Evolutionary conservation across 2,113 vertebrate species (phyloP).

Genomic region (Cryptotis parvus): DNA sequence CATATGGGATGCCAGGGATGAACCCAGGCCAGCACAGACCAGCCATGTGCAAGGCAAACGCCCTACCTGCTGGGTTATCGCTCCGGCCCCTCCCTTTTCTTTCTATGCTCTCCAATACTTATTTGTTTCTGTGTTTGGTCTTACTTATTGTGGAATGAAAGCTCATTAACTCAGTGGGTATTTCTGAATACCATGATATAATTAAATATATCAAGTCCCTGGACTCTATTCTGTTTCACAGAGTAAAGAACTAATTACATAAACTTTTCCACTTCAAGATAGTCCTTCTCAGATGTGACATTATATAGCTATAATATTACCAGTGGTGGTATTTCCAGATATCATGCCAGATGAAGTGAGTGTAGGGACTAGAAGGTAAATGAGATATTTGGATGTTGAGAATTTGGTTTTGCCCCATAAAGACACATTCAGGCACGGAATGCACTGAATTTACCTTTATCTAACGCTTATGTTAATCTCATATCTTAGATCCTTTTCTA

Average conservation of each 20-base stretch:
- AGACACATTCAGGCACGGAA: neutral
- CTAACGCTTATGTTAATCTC: neutral
- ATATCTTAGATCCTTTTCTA: neutral
- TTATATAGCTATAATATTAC: no score
- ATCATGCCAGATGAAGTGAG: no score
- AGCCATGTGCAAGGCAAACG: no score
- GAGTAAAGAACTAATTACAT: neutral
- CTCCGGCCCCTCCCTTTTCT: no score
- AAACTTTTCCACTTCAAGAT: no score
- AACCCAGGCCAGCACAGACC: no score
- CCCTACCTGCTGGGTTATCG: no score
- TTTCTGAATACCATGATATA: neutral
- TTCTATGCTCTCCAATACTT: no score
- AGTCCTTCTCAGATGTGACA: no score
- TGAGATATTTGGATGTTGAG: neutral
- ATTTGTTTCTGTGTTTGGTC: neutral
- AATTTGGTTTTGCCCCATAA: neutral
- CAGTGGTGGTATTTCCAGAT: neutral
- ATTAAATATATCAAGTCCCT: neutral
- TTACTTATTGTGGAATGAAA: neutral
- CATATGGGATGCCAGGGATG: no score
- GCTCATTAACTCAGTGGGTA: neutral
- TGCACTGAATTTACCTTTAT: neutral
- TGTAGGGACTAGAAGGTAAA: accelerated
- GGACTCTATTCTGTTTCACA: neutral